Percentiles rank a stretch among this genome's conserved stretches.
These are phyloP conservation scores for Acromyrmex charruanus DNA, from an alignment of 1,140 invertebrate species.

Conservation along the genomic window DNA sequence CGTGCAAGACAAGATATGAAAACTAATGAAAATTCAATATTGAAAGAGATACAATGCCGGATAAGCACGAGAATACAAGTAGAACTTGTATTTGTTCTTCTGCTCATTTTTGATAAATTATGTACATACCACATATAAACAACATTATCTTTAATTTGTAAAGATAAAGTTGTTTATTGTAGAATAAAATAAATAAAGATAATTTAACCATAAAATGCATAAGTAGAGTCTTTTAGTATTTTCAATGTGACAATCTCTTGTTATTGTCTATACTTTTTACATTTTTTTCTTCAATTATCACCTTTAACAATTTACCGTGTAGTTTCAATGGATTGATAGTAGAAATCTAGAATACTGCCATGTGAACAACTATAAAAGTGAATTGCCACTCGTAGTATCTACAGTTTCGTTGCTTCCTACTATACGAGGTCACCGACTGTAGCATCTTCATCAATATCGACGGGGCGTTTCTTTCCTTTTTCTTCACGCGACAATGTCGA, in stretches of 20 bases:
- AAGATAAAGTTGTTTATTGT: too few species aligned
- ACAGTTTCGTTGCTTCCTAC: not conserved
- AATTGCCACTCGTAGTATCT: constrained; percentile 37
- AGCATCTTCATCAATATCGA: constrained; percentile 31
- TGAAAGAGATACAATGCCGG: not conserved
- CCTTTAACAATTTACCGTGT: not conserved
- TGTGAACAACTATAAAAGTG: constrained; percentile 47
- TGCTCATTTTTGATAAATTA: not conserved
- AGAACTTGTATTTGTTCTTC: not conserved
- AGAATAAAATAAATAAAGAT: too few species aligned
- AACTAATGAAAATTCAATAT: not conserved
- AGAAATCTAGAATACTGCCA: not conserved
- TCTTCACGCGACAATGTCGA: not conserved
- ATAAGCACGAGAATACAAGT: not conserved
- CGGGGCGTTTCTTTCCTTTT: not conserved
- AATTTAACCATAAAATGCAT: not conserved
- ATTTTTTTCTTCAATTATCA: constrained; percentile 1
- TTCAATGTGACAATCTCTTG: not conserved
- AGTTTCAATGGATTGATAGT: not conserved
- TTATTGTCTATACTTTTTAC: not conserved
- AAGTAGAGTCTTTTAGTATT: not conserved
- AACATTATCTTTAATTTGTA: constrained; percentile 16
- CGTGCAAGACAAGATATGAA: not conserved
- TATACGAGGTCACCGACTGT: constrained; percentile 39
- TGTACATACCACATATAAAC: not conserved